Conservation (phyloP, 2,797 vertebrate species). For the Sebastolobus altivelis region DNA sequence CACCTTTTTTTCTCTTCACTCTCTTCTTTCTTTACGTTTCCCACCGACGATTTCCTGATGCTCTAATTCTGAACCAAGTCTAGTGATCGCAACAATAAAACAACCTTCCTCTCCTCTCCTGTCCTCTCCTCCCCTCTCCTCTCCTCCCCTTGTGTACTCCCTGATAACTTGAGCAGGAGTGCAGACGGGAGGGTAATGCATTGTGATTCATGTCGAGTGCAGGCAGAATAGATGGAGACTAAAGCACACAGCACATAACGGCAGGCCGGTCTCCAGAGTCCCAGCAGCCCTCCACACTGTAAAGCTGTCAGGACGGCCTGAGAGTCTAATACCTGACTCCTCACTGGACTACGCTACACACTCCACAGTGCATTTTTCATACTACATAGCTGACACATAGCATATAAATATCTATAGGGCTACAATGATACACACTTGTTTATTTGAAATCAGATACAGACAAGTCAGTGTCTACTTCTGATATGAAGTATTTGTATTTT, state of each 20-base stretch:
- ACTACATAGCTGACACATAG: background rate
- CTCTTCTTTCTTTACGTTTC: conserved; percentile 22
- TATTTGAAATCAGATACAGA: conserved; percentile 1
- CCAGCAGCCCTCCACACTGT: conserved; percentile 56
- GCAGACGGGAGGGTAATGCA: conserved; percentile 74
- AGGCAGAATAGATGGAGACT: conserved; percentile 57
- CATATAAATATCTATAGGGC: conserved; percentile 10
- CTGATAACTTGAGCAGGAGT: conserved; percentile 73
- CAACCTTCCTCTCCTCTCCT: conserved; percentile 10
- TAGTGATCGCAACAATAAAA: conserved; percentile 34
- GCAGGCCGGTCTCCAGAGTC: conserved; percentile 57
- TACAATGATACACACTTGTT: conserved; percentile 4
- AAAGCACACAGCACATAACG: conserved; percentile 57
- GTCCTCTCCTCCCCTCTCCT: background rate
- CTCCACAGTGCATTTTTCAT: conserved; percentile 39
- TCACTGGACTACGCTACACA: conserved; percentile 12
- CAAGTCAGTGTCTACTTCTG: background rate
- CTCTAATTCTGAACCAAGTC: conserved; percentile 29
- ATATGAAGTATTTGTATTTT: background rate
- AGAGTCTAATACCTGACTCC: conserved; percentile 57
- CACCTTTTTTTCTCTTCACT: background rate
- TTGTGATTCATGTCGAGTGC: conserved; percentile 77
- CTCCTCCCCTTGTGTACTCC: conserved; percentile 18
- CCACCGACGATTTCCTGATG: background rate
- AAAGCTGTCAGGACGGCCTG: conserved; percentile 71